Percentiles rank a stretch among this genome's conserved stretches.
Evolutionary conservation across 2,888 invertebrate genomes (phyloP).

Genomic region (Lamellibrachia satsuma): DNA sequence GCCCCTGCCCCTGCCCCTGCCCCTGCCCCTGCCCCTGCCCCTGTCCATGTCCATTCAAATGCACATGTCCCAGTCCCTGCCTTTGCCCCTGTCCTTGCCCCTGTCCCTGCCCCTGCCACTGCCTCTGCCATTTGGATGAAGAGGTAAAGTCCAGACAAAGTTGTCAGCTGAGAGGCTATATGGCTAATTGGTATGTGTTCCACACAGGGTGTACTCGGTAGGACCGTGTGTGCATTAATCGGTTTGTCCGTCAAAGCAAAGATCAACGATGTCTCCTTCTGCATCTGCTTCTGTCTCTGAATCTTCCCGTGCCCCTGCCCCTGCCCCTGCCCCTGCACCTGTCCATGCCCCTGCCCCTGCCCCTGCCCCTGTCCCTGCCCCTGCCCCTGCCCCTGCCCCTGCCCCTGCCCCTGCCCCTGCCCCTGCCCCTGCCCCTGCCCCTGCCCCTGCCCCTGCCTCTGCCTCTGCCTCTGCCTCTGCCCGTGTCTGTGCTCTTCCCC

Average conservation of each 20-base stretch:
- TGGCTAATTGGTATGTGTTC: not conserved
- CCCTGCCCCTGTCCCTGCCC: not conserved
- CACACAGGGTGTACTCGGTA: not conserved
- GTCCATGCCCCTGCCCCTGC: not conserved
- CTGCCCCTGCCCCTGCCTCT: constrained; percentile 14
- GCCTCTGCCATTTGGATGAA: not conserved
- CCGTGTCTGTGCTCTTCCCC: not conserved
- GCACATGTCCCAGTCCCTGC: not conserved
- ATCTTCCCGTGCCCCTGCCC: not conserved
- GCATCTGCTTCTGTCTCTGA: not conserved
- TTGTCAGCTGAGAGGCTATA: not conserved
- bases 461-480: not conserved
- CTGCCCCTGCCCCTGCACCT: no score
- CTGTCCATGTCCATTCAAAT: not conserved
- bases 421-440: constrained; percentile 20
- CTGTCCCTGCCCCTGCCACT: constrained; percentile 14
- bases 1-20: not conserved
- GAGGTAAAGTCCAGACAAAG: not conserved
- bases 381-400: constrained; percentile 13
- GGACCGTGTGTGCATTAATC: not conserved
- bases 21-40: constrained; percentile 18
- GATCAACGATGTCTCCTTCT: not conserved
- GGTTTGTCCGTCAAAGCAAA: not conserved
- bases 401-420: constrained; percentile 18
- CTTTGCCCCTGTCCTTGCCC: not conserved